A percentile compares a stretch with the other conserved stretches of the same genome.
These are phyloP conservation scores for Euwallacea similis DNA, from an alignment of 1,140 invertebrate species.

Conservation along the genomic window DNA sequence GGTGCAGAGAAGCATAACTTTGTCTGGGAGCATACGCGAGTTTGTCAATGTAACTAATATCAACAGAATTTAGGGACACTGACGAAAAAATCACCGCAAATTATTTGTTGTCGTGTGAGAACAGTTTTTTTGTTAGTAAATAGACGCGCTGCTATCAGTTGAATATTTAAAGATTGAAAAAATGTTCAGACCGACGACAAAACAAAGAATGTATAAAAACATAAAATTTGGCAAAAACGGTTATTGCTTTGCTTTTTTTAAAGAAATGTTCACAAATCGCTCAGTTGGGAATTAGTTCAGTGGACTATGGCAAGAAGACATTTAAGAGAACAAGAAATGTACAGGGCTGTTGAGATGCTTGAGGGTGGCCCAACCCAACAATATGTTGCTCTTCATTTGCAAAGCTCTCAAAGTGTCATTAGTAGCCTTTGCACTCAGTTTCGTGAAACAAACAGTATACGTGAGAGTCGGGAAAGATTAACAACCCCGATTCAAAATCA, in stretches of 20 bases:
- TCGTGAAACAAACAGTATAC: background rate
- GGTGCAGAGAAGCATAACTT: too few relatives aligned
- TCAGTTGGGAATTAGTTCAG: background rate
- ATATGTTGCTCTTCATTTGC: background rate
- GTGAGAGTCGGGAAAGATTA: conserved; percentile 1
- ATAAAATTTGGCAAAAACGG: too few relatives aligned
- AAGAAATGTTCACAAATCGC: too few relatives aligned
- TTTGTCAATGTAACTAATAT: background rate
- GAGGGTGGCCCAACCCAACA: background rate
- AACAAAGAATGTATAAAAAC: too few relatives aligned
- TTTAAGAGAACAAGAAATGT: background rate
- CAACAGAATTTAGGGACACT: background rate
- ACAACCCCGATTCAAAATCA: background rate
- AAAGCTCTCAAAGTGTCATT: background rate
- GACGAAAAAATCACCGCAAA: background rate
- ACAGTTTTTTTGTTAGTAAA: background rate
- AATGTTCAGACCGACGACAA: too few relatives aligned
- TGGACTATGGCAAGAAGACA: background rate
- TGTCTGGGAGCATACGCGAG: too few relatives aligned
- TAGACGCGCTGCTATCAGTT: background rate
- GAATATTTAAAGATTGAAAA: background rate
- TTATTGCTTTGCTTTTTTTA: too few relatives aligned
- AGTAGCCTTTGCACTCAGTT: background rate
- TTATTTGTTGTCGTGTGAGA: background rate
- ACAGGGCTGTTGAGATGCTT: background rate